Base-by-base conservation (phyloP, 2,113 vertebrate species). In the Tupaia tana region DNA sequence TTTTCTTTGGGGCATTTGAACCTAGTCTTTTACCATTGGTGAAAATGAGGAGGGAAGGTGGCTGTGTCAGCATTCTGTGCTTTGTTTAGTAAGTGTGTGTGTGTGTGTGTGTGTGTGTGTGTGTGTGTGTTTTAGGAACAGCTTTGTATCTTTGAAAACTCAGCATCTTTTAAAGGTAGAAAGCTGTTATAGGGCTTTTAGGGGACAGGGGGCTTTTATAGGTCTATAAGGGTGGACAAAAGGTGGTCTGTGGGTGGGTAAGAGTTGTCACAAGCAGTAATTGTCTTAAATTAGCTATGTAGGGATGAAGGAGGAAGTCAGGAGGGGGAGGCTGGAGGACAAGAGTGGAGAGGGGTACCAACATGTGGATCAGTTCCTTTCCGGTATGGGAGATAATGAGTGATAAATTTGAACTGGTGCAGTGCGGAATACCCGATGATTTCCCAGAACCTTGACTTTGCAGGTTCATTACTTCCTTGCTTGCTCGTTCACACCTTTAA, bases 401-500 rank as follows among this genome's bases (percentile, higher is more conserved):
- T 98, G 97, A 98, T 97, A 96, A 97, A 98, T 98, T 43, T 97
- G 98, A 98, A 97, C 98, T 97, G 97, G 92, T 96, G 93, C 96
- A 90, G 92, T 97, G 97, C 74, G 34, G 96, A 97, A 96, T 98
- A 97, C 94, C 97, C 73, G 63, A 95, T 98, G 97, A 98, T 98
- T 97, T 98, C 97, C 97, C 97, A 98, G 97, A 97, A 97, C 97
- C 97, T 98, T 98, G 95, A 98, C 97, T 99, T 98, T 97, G 96
- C 97, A 98, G 97, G 96, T 98, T 98, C 97, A 96, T 97, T 98
- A 97, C 96, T 97, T 96, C 93, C 91, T 98, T 93, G 86, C 93
- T 96, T 97, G 90, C 97, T 97, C 98, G 89, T 98, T 98, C 98
- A 95, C 97, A 98, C 98, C 97, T 98, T 98, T 98, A 98, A 98